A percentile compares a stretch with the other conserved stretches of the same genome.
These are phyloP conservation scores for Acridotheres tristis DNA, from an alignment of 2,797 vertebrate species.

Conservation along the genomic window DNA sequence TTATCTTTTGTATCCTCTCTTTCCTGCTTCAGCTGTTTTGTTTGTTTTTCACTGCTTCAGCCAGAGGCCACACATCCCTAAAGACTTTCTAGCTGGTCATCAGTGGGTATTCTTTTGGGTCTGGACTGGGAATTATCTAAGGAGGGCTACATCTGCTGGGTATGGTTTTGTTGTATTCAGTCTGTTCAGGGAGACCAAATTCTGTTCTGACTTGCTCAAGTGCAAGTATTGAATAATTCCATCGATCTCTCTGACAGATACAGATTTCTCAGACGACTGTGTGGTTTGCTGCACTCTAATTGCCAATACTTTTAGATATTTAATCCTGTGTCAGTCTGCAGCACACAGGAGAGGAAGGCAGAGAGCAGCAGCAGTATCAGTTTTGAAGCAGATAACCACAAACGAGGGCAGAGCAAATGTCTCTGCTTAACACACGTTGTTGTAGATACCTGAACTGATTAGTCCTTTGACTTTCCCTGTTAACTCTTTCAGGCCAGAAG, in stretches of 20 bases:
- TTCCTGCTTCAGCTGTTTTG: neutral
- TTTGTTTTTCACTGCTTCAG: neutral
- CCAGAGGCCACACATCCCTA: neutral
- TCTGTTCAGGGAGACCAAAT: neutral
- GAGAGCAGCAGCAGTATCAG: neutral
- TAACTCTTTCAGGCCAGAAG: neutral
- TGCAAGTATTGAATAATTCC: neutral
- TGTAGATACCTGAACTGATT: neutral
- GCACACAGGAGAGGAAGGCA: neutral
- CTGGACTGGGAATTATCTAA: neutral
- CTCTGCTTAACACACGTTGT: neutral
- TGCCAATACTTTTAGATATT: neutral
- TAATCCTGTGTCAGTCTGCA: neutral
- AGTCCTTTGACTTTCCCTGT: fast-evolving
- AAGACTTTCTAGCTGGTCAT: neutral
- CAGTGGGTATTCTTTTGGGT: neutral
- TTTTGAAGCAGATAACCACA: neutral
- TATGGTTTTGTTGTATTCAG: neutral
- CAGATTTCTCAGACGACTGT: neutral
- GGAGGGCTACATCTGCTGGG: neutral
- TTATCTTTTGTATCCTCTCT: neutral
- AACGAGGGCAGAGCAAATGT: neutral
- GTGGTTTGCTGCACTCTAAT: neutral
- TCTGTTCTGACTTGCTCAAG: neutral
- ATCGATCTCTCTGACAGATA: neutral